Conservation (phyloP, 37 sponge, comb jelly and placozoan genomes). For the Ianthella basta region DNA sequence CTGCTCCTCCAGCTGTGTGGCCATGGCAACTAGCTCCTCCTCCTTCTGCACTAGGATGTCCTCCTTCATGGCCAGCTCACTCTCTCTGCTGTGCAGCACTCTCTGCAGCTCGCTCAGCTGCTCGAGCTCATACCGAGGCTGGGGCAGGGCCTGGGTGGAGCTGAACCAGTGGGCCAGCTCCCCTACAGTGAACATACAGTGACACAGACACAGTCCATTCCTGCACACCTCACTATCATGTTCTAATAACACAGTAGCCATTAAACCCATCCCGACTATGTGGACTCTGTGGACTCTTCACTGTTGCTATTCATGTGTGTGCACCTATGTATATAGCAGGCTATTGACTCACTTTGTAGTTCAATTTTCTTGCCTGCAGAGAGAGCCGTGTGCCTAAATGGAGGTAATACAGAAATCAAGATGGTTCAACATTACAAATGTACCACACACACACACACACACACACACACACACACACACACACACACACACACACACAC, state of each 20-base stretch:
- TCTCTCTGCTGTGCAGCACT: background rate
- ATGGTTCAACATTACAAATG: too few relatives aligned
- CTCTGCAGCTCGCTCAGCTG: background rate
- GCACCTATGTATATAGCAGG: too few relatives aligned
- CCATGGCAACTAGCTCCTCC: constrained; percentile 29
- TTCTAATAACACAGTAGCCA: too few relatives aligned
- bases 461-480: constrained; percentile 7
- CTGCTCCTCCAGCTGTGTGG: constrained; percentile 19
- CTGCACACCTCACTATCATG: too few relatives aligned
- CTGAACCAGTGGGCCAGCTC: constrained; percentile 2
- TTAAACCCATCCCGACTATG: too few relatives aligned
- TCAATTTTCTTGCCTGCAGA: too few relatives aligned
- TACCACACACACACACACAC: background rate
- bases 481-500: too few relatives aligned
- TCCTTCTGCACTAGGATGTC: constrained; percentile 15
- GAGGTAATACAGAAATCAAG: background rate
- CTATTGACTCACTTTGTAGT: too few relatives aligned
- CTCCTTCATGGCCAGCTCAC: constrained; percentile 19
- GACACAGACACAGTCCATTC: too few relatives aligned
- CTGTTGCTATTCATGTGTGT: too few relatives aligned
- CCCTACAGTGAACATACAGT: background rate
- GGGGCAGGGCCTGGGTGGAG: background rate
- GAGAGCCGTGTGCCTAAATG: too few relatives aligned
- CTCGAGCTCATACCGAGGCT: background rate
- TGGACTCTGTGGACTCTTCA: too few relatives aligned